Conservation (phyloP, 30 jellyfish, hydroid and myxozoan genomes). For the Chironex yamaguchii region DNA sequence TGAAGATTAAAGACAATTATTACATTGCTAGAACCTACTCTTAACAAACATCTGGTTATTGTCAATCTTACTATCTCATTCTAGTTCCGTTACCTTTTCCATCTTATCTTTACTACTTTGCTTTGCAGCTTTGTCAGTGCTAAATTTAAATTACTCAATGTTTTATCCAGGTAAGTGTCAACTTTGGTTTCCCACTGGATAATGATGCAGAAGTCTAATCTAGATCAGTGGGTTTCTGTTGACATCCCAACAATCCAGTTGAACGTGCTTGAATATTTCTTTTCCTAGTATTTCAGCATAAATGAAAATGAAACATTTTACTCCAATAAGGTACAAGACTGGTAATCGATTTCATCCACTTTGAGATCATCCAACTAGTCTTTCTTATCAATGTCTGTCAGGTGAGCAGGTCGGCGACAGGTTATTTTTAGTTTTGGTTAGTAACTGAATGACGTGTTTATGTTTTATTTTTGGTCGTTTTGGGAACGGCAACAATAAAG, state of each 20-base stretch:
- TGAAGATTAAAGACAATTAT: too few species aligned
- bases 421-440: not conserved
- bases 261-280: not conserved
- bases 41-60: too few species aligned
- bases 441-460: too few species aligned
- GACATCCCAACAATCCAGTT: not conserved
- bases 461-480: too few species aligned
- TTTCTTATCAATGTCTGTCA: not conserved
- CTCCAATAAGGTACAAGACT: not conserved
- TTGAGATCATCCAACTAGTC: not conserved
- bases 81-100: too few species aligned
- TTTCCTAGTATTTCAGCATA: not conserved
- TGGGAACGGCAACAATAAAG: too few species aligned
- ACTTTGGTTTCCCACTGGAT: not conserved
- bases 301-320: not conserved
- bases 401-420: not conserved
- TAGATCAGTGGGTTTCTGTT: not conserved
- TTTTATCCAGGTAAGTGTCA: not conserved
- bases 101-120: too few species aligned
- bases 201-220: not conserved
- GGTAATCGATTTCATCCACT: not conserved
- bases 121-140: too few species aligned
- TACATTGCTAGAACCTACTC: too few species aligned
- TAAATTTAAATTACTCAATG: not conserved
- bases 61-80: too few species aligned